Evolutionary conservation across 2,888 invertebrate genomes (phyloP), one percentile per base, ranked within the genome.

Genomic region (Eilema griseolum): DNA sequence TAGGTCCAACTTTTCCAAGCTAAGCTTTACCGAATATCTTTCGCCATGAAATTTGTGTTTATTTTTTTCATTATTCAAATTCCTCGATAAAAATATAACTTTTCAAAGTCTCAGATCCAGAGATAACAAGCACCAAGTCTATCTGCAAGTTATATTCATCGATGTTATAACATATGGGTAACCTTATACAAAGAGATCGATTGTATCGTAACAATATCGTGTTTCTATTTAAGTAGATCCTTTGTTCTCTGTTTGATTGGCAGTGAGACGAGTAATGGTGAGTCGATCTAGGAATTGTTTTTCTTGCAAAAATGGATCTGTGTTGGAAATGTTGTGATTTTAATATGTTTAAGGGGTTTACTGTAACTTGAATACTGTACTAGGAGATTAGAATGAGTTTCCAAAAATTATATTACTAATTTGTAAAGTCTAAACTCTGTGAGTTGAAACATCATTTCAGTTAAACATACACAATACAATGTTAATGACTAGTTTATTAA

Each of bases 71-170:
- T 52, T 31, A 80, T 74, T 82, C 63, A 80, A 37, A 80, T 77
- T 77, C 70, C 68, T 46, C 70, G 75, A 77, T 79, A 80, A 75
- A 81, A 75, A 69, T 72, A 67, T 26, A 16, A 76, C 74, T 79
- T 75, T 73, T 41, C 63, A 71, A 72, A 77, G 73, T 74, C 37
- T 12, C 37, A 73, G 56, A 74, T 69, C 69, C 69, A 37, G 63
- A 75, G 74, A 81, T 79, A 82, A 78, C 72, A 75, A 76, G 78
- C 63, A 71, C 37, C 16, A 68, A 79, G 77, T 72, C 59, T 69
- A 62, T 69, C 65, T 69, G 41, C 61, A 61, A 74, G 80, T 74
- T 76, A 70, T 41, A 33, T 46, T 73, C 64, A 75, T 75, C 67
- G 61, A 77, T 73, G 65, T 67, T 70, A 61, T 64, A 73, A 26